phyloP scores from a whole-genome alignment of 2,888 invertebrate species.

The Lasioglossum lativentre region DNA sequence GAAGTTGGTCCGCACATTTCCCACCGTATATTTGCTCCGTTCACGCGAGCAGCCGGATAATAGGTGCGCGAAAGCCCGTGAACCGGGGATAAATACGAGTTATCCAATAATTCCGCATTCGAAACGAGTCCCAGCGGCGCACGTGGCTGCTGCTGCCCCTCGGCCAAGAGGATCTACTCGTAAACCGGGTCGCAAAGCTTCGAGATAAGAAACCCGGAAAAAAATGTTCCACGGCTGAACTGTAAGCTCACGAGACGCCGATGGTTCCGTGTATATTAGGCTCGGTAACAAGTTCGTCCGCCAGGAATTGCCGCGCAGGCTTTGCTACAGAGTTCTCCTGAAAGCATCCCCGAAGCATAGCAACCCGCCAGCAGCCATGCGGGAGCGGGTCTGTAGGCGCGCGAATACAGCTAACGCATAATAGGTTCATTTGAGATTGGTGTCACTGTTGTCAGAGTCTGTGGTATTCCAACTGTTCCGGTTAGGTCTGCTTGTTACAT shows the following conservation, averaged over 20 bases:
- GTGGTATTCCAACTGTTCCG: neutral
- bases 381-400: neutral
- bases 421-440: neutral
- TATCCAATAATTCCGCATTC: constrained; percentile 40
- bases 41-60: neutral
- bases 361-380: neutral
- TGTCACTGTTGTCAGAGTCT: neutral
- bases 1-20: neutral
- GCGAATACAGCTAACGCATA: neutral
- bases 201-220: neutral
- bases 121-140: constrained; percentile 38
- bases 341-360: neutral
- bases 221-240: neutral
- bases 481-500: neutral
- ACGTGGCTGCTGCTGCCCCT: neutral
- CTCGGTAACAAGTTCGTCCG: neutral
- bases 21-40: neutral
- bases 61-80: constrained; percentile 6
- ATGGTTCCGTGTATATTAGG: neutral
- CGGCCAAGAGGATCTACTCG: constrained; percentile 12
- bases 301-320: neutral
- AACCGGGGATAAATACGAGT: constrained; percentile 41
- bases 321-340: neutral
- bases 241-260: neutral
- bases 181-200: constrained; percentile 26